These are phyloP conservation scores for Alca torda DNA, from an alignment of 2,797 vertebrate species.

Conservation along the genomic window DNA sequence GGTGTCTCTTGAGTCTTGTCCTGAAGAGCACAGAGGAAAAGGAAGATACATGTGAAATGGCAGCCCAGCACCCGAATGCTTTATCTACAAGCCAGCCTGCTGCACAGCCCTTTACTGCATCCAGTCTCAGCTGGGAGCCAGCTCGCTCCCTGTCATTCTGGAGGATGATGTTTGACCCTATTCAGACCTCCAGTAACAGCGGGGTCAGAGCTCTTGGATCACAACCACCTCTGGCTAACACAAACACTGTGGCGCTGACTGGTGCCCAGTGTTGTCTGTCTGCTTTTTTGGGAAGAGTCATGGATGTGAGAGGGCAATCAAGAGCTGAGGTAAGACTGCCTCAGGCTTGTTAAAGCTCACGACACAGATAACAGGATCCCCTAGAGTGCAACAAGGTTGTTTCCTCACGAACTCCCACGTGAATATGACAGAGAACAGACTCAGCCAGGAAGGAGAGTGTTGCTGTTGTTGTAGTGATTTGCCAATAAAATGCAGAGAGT, in stretches of 20 bases:
- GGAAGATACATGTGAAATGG: not conserved
- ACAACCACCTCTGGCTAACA: not conserved
- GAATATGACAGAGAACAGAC: not conserved
- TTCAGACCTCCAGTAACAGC: not conserved
- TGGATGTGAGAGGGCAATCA: not conserved
- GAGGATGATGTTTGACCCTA: not conserved
- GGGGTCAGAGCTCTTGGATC: not conserved
- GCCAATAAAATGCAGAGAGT: not conserved
- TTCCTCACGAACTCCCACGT: constrained; percentile 36
- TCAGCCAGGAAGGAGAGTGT: not conserved
- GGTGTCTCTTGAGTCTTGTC: not conserved
- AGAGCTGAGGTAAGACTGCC: constrained; percentile 23
- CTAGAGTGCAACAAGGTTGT: not conserved
- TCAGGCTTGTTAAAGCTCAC: not conserved
- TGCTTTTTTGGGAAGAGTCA: constrained; percentile 1
- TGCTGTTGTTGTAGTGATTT: not conserved
- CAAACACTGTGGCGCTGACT: not conserved
- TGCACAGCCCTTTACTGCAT: not conserved
- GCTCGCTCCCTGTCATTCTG: not conserved
- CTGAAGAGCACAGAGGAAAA: constrained; percentile 33
- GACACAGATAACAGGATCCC: not conserved
- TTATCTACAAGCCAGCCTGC: not conserved
- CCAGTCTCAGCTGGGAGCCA: not conserved
- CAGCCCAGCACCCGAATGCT: not conserved
- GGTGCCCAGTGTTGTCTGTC: not conserved